Conservation (phyloP, 1,140 invertebrate genomes). For the Dendroctonus ponderosae region DNA sequence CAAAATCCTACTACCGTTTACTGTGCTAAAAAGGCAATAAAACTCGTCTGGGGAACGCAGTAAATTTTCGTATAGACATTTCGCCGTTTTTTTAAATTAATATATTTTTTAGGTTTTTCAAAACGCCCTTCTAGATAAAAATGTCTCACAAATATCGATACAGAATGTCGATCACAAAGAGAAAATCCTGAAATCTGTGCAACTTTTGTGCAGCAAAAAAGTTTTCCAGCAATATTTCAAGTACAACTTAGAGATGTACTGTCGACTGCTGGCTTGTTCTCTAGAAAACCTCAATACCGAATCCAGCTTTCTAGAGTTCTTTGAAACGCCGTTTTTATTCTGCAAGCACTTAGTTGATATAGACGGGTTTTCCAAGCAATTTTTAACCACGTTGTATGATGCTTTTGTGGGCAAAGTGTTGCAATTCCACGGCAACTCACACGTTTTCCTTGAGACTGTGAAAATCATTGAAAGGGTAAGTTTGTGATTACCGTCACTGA, state of each 20-base stretch:
- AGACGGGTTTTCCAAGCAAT: conserved; percentile 36
- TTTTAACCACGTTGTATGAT: conserved; percentile 32
- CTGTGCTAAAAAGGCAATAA: neutral
- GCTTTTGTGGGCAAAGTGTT: conserved; percentile 27
- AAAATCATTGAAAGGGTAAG: conserved; percentile 42
- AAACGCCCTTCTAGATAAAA: conserved; percentile 14
- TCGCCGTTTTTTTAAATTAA: neutral
- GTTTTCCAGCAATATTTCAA: conserved; percentile 41
- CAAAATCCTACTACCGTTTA: too few species aligned
- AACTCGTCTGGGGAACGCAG: neutral
- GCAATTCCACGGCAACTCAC: conserved; percentile 28
- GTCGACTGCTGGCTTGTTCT: conserved; percentile 29
- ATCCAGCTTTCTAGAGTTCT: conserved; percentile 23
- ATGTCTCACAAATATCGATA: too few species aligned
- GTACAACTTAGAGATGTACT: conserved; percentile 38
- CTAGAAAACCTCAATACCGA: conserved; percentile 25
- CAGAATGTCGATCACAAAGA: neutral
- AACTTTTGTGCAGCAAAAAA: conserved; percentile 11
- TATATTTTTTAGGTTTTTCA: conserved; percentile 31
- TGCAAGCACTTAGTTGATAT: conserved; percentile 27
- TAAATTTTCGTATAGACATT: neutral
- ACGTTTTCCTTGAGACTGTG: conserved; percentile 36
- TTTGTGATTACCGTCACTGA: conserved; percentile 16
- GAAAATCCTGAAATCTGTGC: neutral
- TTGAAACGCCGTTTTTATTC: conserved; percentile 35